phyloP scores from a whole-genome alignment of 2,888 invertebrate genomes.

The Lasiommata megera region DNA sequence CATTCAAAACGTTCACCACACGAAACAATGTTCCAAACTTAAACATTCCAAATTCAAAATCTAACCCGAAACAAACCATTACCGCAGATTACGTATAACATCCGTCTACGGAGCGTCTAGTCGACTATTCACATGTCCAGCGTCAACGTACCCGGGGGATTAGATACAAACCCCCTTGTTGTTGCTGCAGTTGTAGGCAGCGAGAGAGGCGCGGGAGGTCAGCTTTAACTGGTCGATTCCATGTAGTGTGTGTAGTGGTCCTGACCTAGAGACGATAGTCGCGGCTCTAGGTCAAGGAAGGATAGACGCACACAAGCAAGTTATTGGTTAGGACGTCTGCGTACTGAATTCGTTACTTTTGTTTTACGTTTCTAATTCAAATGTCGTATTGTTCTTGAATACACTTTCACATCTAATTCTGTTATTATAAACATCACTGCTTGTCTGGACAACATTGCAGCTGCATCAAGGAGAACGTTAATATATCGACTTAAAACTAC shows the following conservation, averaged over 20 bases:
- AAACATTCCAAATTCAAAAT: constrained; percentile 41
- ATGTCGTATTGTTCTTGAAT: no score
- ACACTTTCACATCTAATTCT: no score
- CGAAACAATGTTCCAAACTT: constrained; percentile 38
- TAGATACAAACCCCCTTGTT: constrained; percentile 45
- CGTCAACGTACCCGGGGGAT: constrained; percentile 41
- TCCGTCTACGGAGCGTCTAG: constrained; percentile 74
- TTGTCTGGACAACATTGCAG: no score
- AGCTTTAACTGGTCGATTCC: constrained; percentile 45
- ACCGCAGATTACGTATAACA: constrained; percentile 40
- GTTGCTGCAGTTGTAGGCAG: constrained; percentile 15
- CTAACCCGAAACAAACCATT: constrained; percentile 36
- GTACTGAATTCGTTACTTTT: constrained; percentile 16
- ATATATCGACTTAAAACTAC: no score
- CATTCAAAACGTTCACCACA: background rate
- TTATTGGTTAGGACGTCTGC: constrained; percentile 30
- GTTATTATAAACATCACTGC: no score
- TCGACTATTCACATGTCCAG: constrained; percentile 53
- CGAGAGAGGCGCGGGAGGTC: constrained; percentile 40
- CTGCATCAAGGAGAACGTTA: no score
- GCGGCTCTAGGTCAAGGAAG: constrained; percentile 78
- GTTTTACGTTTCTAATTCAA: background rate
- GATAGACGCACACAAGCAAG: constrained; percentile 70
- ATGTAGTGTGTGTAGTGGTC: constrained; percentile 69
- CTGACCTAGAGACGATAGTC: constrained; percentile 77